These are phyloP conservation scores for Prunella himalayana DNA, from an alignment of 2,113 vertebrate genomes.

Conservation along the genomic window DNA sequence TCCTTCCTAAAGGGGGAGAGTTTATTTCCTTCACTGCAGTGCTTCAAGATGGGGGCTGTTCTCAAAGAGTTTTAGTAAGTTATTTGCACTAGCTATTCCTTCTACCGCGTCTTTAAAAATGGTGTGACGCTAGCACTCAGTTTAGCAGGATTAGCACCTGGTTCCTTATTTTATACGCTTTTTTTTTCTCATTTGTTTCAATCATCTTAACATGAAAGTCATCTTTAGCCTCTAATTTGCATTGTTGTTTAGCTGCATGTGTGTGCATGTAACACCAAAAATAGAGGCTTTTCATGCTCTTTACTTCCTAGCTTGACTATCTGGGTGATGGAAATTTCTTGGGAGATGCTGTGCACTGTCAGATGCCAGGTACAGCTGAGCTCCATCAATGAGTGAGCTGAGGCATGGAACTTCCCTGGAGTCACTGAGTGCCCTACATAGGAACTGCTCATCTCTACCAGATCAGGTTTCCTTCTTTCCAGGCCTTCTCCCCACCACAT, in stretches of 20 bases:
- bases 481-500: not conserved
- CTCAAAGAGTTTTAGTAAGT: not conserved
- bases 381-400: not conserved
- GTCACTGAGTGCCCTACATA: not conserved
- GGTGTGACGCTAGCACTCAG: not conserved
- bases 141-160: not conserved
- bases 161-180: not conserved
- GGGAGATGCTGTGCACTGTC: not conserved
- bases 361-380: not conserved
- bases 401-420: not conserved
- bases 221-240: not conserved
- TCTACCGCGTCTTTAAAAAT: not conserved
- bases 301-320: not conserved
- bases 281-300: not conserved
- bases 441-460: not conserved
- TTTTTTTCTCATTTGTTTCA: not conserved
- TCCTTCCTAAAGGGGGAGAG: not conserved
- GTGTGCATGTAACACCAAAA: not conserved
- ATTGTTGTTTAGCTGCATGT: not conserved
- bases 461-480: not conserved
- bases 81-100: not conserved
- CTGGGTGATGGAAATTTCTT: not conserved
- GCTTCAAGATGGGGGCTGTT: not conserved
- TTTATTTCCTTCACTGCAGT: conserved; percentile 9
- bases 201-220: not conserved